phyloP scores from a whole-genome alignment of 2,113 vertebrate species.

The Eurypyga helias region DNA sequence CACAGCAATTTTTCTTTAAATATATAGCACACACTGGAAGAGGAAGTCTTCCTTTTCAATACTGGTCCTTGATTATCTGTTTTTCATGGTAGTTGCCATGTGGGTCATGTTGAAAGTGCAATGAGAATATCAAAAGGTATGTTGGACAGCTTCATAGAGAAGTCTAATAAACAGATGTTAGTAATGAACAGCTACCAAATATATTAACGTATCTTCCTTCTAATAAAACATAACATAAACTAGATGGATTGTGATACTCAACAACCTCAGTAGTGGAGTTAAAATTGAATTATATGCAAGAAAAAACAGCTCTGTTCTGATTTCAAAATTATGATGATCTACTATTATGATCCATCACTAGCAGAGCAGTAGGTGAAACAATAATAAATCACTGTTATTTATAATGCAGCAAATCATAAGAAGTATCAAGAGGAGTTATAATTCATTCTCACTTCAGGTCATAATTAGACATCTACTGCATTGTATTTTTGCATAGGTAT shows the following conservation, averaged over 20 bases:
- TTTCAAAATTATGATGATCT: slow-evolving; percentile 78
- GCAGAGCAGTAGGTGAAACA: slow-evolving; percentile 66
- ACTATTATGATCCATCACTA: slow-evolving; percentile 77
- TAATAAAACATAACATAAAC: slow-evolving; percentile 47
- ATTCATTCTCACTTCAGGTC: slow-evolving; percentile 67
- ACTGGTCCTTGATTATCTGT: neutral
- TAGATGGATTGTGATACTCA: slow-evolving; percentile 44
- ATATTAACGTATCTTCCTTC: slow-evolving; percentile 4
- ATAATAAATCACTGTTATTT: slow-evolving; percentile 79
- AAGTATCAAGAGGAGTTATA: slow-evolving; percentile 68
- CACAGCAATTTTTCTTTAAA: neutral
- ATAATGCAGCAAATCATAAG: slow-evolving; percentile 75
- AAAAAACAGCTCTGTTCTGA: slow-evolving; percentile 63
- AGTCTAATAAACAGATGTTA: slow-evolving; percentile 35
- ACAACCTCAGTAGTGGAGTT: slow-evolving; percentile 30
- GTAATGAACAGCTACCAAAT: slow-evolving; percentile 32
- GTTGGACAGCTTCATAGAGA: slow-evolving; percentile 36
- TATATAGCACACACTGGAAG: rapidly evolving
- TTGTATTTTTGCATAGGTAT: slow-evolving; percentile 53
- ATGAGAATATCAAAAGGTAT: slow-evolving; percentile 34
- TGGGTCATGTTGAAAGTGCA: neutral
- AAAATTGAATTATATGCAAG: slow-evolving; percentile 71
- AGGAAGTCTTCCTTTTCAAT: neutral
- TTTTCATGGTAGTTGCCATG: neutral
- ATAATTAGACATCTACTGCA: slow-evolving; percentile 66